These are phyloP conservation scores for Trissolcus basalis DNA, from an alignment of 1,140 invertebrate genomes.

Conservation along the genomic window DNA sequence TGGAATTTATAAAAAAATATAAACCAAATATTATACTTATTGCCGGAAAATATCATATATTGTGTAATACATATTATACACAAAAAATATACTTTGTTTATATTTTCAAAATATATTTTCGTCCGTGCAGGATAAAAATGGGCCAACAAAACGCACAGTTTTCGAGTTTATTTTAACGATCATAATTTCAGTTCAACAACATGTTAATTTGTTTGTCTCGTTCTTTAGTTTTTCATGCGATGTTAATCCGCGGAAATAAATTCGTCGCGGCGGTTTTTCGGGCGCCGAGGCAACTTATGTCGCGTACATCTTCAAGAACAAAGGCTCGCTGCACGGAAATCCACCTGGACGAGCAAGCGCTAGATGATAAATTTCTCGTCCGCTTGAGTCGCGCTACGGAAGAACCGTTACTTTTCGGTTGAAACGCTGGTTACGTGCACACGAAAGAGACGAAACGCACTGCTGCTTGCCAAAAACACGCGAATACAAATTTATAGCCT, in stretches of 20 bases:
- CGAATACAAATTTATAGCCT: constrained; percentile 24
- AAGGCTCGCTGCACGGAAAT: constrained; percentile 24
- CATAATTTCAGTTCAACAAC: too few species aligned
- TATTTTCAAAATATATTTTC: too few species aligned
- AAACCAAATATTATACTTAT: too few species aligned
- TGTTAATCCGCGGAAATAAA: neutral
- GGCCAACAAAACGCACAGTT: too few species aligned
- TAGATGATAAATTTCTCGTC: constrained; percentile 39
- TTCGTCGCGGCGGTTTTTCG: neutral
- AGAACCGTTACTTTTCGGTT: constrained; percentile 45
- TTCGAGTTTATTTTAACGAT: too few species aligned
- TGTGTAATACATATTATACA: too few species aligned
- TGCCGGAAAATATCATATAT: too few species aligned
- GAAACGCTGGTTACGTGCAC: constrained; percentile 36
- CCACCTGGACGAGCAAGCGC: constrained; percentile 20
- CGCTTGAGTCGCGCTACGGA: constrained; percentile 23
- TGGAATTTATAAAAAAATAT: too few species aligned
- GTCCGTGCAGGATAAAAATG: too few species aligned
- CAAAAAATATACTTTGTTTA: too few species aligned
- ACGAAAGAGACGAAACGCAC: constrained; percentile 22
- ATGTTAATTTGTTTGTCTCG: too few species aligned
- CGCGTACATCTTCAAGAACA: constrained; percentile 22
- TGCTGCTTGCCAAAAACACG: constrained; percentile 27
- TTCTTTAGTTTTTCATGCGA: neutral
- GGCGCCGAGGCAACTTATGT: constrained; percentile 9